Evolutionary conservation across 2,888 invertebrate species (phyloP).

Genomic region (Ditylenchus weischeri): DNA sequence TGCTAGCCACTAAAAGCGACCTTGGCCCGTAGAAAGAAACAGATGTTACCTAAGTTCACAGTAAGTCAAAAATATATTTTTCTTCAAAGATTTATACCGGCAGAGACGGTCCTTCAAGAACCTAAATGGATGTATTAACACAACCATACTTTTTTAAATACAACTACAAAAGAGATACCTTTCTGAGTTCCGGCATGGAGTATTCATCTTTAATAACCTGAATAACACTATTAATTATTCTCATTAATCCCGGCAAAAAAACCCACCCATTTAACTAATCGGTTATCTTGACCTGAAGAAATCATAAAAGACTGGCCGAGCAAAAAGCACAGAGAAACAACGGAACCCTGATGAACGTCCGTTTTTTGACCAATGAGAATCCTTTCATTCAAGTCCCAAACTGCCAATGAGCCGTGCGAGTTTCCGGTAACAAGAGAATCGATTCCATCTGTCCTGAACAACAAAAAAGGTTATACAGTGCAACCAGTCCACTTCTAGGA

Average conservation of each 20-base stretch:
- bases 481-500: too few species aligned
- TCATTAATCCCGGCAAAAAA: slow-evolving; percentile 58
- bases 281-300: slow-evolving; percentile 53
- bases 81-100: slow-evolving; percentile 57
- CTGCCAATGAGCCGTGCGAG: slow-evolving; percentile 74
- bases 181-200: slow-evolving; percentile 65
- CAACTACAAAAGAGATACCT: slow-evolving; percentile 18
- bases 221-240: slow-evolving; percentile 66
- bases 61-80: too few species aligned
- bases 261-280: slow-evolving; percentile 61
- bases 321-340: slow-evolving; percentile 79
- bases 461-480: neutral
- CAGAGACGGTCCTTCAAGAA: slow-evolving; percentile 60
- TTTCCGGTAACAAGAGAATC: slow-evolving; percentile 49
- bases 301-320: slow-evolving; percentile 73
- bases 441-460: slow-evolving; percentile 51
- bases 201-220: slow-evolving; percentile 66
- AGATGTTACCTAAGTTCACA: slow-evolving; percentile 16
- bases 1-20: slow-evolving; percentile 35
- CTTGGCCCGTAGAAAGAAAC: slow-evolving; percentile 16
- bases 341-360: slow-evolving; percentile 72
- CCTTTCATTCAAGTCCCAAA: slow-evolving; percentile 77
- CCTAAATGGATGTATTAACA: too few species aligned
- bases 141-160: too few species aligned
- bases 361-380: slow-evolving; percentile 76